These are phyloP conservation scores for Acholoe squamosa DNA, from an alignment of 2,888 invertebrate species.

Conservation along the genomic window DNA sequence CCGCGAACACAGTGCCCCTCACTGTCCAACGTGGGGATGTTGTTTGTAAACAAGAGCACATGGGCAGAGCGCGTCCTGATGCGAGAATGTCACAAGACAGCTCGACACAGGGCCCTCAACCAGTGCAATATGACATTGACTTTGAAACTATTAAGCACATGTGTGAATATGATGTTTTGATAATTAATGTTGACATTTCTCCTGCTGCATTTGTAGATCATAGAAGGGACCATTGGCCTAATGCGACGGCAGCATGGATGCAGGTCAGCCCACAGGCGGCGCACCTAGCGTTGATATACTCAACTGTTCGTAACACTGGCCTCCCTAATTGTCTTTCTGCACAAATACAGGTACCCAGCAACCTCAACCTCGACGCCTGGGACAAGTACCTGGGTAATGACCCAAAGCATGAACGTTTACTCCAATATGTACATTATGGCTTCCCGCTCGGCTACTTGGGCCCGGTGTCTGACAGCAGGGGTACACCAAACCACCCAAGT, in stretches of 20 bases:
- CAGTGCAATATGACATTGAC: neutral
- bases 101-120: neutral
- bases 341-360: neutral
- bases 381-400: neutral
- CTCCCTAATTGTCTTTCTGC: neutral
- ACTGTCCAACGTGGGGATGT: too few relatives aligned
- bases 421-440: neutral
- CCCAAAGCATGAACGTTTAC: neutral
- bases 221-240: neutral
- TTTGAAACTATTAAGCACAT: neutral
- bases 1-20: too few relatives aligned
- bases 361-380: neutral
- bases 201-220: neutral
- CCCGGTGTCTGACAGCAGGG: neutral
- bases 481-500: slow-evolving; percentile 3
- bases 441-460: slow-evolving; percentile 2
- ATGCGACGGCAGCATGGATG: neutral
- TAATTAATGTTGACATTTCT: neutral
- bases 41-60: neutral
- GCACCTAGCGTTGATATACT: neutral
- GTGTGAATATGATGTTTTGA: neutral
- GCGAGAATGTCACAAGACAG: neutral
- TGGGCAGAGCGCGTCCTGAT: neutral
- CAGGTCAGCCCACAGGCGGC: too few relatives aligned
- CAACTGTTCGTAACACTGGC: neutral